phyloP scores from a whole-genome alignment of 2,888 invertebrate genomes.

The Heteromyza rotundicornis region DNA sequence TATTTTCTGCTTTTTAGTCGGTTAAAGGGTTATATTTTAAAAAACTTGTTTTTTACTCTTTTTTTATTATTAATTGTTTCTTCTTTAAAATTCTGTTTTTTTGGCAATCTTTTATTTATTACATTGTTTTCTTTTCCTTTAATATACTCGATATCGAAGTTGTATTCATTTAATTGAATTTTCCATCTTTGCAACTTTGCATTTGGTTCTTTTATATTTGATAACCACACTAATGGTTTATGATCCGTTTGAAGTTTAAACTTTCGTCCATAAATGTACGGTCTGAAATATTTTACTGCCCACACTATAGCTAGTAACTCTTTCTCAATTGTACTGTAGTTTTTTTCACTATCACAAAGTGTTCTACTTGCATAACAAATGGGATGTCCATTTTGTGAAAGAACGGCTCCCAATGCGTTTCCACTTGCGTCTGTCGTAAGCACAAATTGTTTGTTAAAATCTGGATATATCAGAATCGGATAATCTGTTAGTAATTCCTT shows the following conservation, averaged over 20 bases:
- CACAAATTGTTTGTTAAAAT: neutral
- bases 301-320: conserved; percentile 15
- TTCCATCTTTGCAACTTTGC: conserved; percentile 12
- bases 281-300: conserved; percentile 5
- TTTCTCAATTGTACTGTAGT: conserved; percentile 10
- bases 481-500: neutral
- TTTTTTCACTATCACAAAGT: neutral
- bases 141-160: conserved; percentile 8
- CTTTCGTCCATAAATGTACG: neutral
- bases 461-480: conserved; percentile 10
- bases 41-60: too few species aligned
- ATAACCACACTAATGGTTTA: conserved; percentile 13
- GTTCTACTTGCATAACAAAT: conserved; percentile 10
- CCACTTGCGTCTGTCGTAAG: conserved; percentile 15
- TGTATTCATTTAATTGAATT: neutral
- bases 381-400: conserved; percentile 10
- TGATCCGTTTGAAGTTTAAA: conserved; percentile 7
- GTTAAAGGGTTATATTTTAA: too few species aligned
- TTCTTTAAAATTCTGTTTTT: too few species aligned
- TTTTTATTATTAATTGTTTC: too few species aligned
- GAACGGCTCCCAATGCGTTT: conserved; percentile 8
- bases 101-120: too few species aligned
- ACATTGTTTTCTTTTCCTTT: conserved; percentile 10
- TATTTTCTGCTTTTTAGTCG: too few species aligned
- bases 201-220: conserved; percentile 7